phyloP scores from a whole-genome alignment of 2,113 vertebrate genomes.

The Elephantulus edwardii region DNA sequence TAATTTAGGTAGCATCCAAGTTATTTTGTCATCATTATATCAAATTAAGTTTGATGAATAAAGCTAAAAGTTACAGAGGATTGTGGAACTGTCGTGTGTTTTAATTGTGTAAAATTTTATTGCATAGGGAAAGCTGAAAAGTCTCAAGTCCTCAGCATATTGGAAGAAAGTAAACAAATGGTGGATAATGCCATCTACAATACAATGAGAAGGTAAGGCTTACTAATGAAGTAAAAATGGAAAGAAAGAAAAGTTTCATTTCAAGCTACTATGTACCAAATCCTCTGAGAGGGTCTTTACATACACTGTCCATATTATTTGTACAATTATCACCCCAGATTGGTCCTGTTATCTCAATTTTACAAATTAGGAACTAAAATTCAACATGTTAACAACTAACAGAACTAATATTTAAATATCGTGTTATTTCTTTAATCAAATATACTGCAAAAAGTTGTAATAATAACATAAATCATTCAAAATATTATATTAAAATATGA shows the following conservation, averaged over 20 bases:
- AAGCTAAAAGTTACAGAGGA: too few species aligned
- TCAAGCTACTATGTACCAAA: accelerated
- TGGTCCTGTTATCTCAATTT: accelerated
- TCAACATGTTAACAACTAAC: accelerated
- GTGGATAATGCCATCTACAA: slow-evolving; percentile 71
- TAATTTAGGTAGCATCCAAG: accelerated
- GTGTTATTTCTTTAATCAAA: not conserved
- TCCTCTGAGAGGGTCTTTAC: not conserved
- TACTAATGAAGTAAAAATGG: accelerated
- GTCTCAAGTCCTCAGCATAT: slow-evolving; percentile 73
- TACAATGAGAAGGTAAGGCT: slow-evolving; percentile 80
- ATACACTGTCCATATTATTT: accelerated
- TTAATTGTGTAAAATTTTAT: not conserved
- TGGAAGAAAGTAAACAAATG: slow-evolving; percentile 78
- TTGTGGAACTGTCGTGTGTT: accelerated
- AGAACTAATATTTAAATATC: accelerated
- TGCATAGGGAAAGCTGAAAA: slow-evolving; percentile 71
- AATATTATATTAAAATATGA: accelerated
- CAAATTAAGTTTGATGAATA: not conserved
- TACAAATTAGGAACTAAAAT: not conserved
- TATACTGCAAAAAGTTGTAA: not conserved
- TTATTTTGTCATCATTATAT: accelerated
- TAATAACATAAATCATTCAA: accelerated
- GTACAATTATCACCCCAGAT: accelerated
- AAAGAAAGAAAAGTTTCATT: accelerated